phyloP scores from a whole-genome alignment of 2,888 invertebrate genomes.

The Hirtodrosophila duncani region DNA sequence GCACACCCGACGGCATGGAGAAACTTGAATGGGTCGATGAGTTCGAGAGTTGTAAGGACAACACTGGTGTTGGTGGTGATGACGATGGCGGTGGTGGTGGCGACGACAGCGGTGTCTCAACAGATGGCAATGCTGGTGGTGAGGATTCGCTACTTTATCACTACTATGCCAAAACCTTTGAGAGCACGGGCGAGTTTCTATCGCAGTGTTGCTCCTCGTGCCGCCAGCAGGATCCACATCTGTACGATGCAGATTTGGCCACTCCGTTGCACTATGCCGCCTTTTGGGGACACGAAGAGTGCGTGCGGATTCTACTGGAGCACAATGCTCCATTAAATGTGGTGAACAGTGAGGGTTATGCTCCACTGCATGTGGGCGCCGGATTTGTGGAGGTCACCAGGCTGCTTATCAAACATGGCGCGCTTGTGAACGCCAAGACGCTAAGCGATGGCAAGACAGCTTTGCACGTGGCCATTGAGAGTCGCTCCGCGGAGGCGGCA shows the following conservation, averaged over 20 bases:
- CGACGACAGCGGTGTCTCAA: constrained; percentile 3
- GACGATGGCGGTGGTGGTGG: constrained; percentile 12
- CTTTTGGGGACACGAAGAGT: constrained; percentile 82
- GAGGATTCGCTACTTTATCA: constrained; percentile 80
- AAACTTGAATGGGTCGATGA: constrained; percentile 89
- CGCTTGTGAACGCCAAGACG: constrained; percentile 82
- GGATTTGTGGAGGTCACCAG: constrained; percentile 81
- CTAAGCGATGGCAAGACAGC: constrained; percentile 81
- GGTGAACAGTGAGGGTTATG: constrained; percentile 83
- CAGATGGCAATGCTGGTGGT: not conserved
- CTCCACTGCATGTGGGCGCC: constrained; percentile 84
- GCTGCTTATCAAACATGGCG: constrained; percentile 80
- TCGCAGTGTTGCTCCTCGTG: constrained; percentile 76
- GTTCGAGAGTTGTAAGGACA: constrained; percentile 77
- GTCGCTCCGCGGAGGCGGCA: constrained; percentile 80
- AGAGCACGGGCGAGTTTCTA: constrained; percentile 81
- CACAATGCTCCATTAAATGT: constrained; percentile 83
- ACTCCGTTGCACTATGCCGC: constrained; percentile 87
- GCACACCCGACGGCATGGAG: constrained; percentile 81
- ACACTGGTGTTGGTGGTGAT: constrained; percentile 1
- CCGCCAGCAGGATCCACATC: constrained; percentile 72
- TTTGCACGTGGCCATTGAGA: constrained; percentile 82
- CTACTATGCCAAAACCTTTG: constrained; percentile 87
- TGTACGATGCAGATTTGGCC: constrained; percentile 75
- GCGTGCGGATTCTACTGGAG: constrained; percentile 82